Base-by-base conservation (phyloP, 2,888 invertebrate genomes). In the Tillus elongatus region DNA sequence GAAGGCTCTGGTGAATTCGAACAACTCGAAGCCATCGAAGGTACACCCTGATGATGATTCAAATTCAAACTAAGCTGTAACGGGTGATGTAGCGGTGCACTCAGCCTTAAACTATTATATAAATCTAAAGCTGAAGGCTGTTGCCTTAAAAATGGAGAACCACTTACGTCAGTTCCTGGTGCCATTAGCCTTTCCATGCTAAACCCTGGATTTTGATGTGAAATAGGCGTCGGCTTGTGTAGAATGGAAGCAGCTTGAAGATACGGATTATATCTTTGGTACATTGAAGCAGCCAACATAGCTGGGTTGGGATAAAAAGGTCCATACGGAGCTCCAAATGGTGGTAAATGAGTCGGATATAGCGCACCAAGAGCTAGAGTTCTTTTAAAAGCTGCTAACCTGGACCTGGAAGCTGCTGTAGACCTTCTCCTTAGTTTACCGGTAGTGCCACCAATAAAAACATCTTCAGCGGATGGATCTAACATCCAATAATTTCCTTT, bases 401-500 rank as follows among this genome's bases (percentile, higher is more conserved):
- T 72, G 2, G 87, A 88, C 34, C 93, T 70, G 1, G 91, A 89
- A 0, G 91, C 90, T 0, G 90, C 88, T 1, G 93, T 92, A 1
- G 91, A 89, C 43, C 95, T 71, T 36, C 97, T 67, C 3, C 96
- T 72, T 31, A 98, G 68, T 67, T 98, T 98, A 0, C 97, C 97
- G 0, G 96, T 97, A 0, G 93, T 92, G 1, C 93, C 92, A 0
- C 97, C 96, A 55, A 98, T 98, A 61, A 95, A 96, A 11, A 98
- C 96, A 55, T 98, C 97, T 59, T 97, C 96, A 30, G 90, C 86
- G 28, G 89, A 89, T 3, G 95, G 90, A 61, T 98, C 97, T 54
- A 98, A 65, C 95, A 96, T 97, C 97, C 97, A 98, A 68, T 98
- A 98, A 68, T 97, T 98, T 1, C 97, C 97, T 64, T 98, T 98